Conservation (phyloP, 2,797 vertebrate species). For the Sebastes diaconus region DNA sequence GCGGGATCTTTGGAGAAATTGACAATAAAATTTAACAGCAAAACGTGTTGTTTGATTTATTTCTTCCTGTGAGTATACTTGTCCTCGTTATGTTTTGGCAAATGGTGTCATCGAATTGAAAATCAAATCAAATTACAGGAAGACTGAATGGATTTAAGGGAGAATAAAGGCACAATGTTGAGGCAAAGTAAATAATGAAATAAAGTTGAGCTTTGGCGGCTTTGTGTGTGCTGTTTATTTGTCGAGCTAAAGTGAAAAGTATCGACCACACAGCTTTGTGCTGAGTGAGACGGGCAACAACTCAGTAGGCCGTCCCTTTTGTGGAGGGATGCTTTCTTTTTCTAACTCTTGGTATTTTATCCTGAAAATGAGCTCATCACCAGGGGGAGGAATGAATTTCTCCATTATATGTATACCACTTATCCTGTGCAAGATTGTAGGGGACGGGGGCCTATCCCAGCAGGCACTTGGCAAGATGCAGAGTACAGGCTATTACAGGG, state of each 20-base stretch:
- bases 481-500: too few relatives aligned
- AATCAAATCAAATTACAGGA: neutral
- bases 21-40: neutral
- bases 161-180: neutral
- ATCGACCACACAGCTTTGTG: neutral
- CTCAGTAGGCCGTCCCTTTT: neutral
- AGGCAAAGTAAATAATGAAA: neutral
- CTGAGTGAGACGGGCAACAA: neutral
- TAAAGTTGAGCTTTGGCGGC: neutral
- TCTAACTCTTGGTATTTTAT: neutral
- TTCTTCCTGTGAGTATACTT: neutral
- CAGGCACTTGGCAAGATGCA: neutral
- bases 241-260: neutral
- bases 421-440: neutral
- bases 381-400: neutral
- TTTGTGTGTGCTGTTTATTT: slow-evolving; percentile 12
- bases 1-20: neutral
- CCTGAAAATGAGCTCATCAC: neutral
- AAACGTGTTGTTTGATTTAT: neutral
- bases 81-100: neutral
- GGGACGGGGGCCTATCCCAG: neutral
- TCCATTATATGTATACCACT: neutral
- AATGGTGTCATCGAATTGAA: neutral
- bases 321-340: neutral
- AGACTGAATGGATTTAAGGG: neutral